Base-by-base conservation (phyloP, 2,888 invertebrate species). In the Macrophya annulata region DNA sequence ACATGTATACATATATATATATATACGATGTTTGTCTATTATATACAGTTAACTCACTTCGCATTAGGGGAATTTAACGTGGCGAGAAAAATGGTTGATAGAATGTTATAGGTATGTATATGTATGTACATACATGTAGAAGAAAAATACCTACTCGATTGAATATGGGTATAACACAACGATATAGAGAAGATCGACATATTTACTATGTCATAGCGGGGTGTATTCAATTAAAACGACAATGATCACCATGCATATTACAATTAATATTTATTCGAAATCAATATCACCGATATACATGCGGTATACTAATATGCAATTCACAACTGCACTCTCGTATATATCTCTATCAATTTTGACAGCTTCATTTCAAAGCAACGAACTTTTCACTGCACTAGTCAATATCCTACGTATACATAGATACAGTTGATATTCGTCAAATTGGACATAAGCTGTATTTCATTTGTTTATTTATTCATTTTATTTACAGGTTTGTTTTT, bases 21-120 rank as follows among this genome's bases (percentile, higher is more conserved):
- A 31, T 31, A 21, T 83, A 83, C 68, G 31, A 68, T 89, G 91
- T 92, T 90, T 90, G 90, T 88, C 90, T 90, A 92, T 91, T 91
- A 91, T 90, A 89, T 91, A 91, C 89, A 89, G 90, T 90, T 90
- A 89, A 88, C 88, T 68, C 83, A 83, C 45, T 68, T 21, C 45
- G 68, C 83, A 68, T 83, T 83, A 87, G 89, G 90, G 89, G 88
- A 89, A 87, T 89, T 88, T 89, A 87, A 87, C 65, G 77, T 59
- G 71, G 76, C 84, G 59, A 74, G 85, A 86, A 65, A 82, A 45
- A 48, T 83, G 12, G 68, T n/a, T 31, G 12, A 51, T 10, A 31
- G 25, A 21, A 25, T 45, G n/a, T n/a, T n/a, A n/a, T n/a, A n/a
- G n/a, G n/a, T n/a, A n/a, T n/a, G 15, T 21, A 76, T 25, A 31